Evolutionary conservation across 30 jellyfish, hydroid and myxozoan species (phyloP).

Genomic region (Hydractinia echinata): DNA sequence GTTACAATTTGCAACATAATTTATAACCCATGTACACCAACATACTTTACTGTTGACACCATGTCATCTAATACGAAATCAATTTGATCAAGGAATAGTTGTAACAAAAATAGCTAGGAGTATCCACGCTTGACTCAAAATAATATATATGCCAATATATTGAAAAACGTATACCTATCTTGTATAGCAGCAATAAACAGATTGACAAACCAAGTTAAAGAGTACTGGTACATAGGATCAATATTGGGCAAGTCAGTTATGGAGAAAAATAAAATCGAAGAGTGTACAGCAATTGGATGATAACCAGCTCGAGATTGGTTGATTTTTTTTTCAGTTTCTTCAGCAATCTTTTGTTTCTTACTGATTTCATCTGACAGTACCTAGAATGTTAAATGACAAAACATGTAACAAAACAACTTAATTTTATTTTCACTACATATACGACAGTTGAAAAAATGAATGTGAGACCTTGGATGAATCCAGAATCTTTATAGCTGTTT

Average conservation of each 20-base stretch:
- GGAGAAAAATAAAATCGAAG: conserved; percentile 87
- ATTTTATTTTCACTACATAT: background rate
- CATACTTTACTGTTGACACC: too few relatives aligned
- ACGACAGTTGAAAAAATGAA: background rate
- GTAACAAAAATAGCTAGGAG: too few relatives aligned
- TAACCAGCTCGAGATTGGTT: conserved; percentile 94
- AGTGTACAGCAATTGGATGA: conserved; percentile 96
- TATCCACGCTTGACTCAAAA: background rate
- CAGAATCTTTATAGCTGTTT: conserved; percentile 79
- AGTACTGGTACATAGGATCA: conserved; percentile 97
- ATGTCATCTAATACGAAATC: too few relatives aligned
- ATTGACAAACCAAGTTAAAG: conserved; percentile 95
- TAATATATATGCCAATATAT: background rate
- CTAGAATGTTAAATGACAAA: conserved; percentile 28
- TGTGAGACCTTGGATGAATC: conserved; percentile 76
- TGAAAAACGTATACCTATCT: conserved; percentile 65
- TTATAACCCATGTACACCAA: too few relatives aligned
- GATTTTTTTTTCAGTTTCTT: conserved; percentile 94
- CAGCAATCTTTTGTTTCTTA: conserved; percentile 95
- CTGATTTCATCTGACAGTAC: conserved; percentile 85
- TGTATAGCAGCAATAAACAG: conserved; percentile 88
- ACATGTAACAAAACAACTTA: background rate
- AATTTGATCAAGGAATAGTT: too few relatives aligned
- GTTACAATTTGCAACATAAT: too few relatives aligned
- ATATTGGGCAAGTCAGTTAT: conserved; percentile 94